These are phyloP conservation scores for Hemibagrus guttatus DNA, from an alignment of 2,797 vertebrate species.

Conservation along the genomic window DNA sequence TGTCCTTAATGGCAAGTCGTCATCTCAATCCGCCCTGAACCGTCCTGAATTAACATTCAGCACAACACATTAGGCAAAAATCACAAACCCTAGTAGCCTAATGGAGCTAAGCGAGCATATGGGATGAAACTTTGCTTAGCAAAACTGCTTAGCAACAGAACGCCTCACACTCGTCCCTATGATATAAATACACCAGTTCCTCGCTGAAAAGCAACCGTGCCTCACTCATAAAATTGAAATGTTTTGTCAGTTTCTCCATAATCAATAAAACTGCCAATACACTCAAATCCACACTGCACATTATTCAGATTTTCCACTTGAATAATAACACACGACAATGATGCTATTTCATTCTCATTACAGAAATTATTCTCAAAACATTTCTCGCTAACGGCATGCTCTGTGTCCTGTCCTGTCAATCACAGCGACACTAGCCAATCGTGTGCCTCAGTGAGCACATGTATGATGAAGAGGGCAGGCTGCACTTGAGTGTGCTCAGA, in stretches of 20 bases:
- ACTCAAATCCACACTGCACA: not conserved
- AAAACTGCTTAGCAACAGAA: conserved; percentile 38
- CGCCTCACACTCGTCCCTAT: not conserved
- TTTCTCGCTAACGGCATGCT: not conserved
- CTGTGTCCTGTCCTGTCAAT: not conserved
- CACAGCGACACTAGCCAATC: not conserved
- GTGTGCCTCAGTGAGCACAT: not conserved
- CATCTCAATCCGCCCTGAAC: conserved; percentile 15
- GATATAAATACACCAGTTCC: conserved; percentile 4
- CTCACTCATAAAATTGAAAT: not conserved
- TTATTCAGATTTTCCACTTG: not conserved
- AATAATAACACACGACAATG: not conserved
- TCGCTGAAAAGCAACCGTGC: not conserved
- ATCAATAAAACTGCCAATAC: not conserved
- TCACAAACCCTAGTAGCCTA: not conserved
- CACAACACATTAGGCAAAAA: conserved; percentile 8
- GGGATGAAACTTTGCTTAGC: conserved; percentile 21
- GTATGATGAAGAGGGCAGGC: not conserved
- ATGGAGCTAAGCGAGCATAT: conserved; percentile 28
- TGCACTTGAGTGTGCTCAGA: not conserved
- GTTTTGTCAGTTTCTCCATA: not conserved
- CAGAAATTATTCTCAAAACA: not conserved
- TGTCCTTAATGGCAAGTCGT: conserved; percentile 19
- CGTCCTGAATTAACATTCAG: conserved; percentile 9
- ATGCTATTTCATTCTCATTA: not conserved